Percentiles rank a stretch among this genome's conserved stretches.
phyloP scores from a whole-genome alignment of 2,113 vertebrate genomes.

The Fulmarus glacialis region DNA sequence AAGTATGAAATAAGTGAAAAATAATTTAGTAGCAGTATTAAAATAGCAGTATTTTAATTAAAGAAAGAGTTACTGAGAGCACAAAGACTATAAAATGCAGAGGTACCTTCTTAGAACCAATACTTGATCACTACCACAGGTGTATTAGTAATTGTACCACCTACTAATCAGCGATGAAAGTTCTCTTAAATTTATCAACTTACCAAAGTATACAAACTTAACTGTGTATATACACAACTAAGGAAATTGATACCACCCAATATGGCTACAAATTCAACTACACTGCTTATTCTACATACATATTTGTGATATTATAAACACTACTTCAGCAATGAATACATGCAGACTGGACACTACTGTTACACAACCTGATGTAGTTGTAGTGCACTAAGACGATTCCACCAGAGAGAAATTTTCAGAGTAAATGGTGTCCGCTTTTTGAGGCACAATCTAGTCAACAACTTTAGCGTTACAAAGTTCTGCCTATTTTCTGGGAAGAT shows the following conservation, averaged over 20 bases:
- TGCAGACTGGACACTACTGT: not conserved
- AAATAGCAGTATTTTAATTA: not conserved
- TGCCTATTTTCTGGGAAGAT: not conserved
- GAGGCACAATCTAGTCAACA: not conserved
- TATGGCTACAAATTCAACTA: not conserved
- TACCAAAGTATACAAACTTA: not conserved
- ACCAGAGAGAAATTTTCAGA: not conserved
- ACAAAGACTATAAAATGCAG: not conserved
- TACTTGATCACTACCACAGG: not conserved
- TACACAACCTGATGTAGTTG: not conserved
- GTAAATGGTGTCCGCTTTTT: not conserved
- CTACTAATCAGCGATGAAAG: not conserved
- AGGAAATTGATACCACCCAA: not conserved
- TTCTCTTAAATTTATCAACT: not conserved
- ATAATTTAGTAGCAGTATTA: not conserved
- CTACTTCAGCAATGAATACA: not conserved
- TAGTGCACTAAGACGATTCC: not conserved
- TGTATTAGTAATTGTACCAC: not conserved
- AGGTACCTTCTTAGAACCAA: not conserved
- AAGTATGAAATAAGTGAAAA: not conserved
- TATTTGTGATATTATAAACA: not conserved
- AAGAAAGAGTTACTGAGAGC: not conserved
- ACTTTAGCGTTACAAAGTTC: not conserved
- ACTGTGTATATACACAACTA: not conserved
- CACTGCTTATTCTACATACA: not conserved